Base-by-base conservation (phyloP, 2,888 invertebrate genomes). In the Plebejus melissa region DNA sequence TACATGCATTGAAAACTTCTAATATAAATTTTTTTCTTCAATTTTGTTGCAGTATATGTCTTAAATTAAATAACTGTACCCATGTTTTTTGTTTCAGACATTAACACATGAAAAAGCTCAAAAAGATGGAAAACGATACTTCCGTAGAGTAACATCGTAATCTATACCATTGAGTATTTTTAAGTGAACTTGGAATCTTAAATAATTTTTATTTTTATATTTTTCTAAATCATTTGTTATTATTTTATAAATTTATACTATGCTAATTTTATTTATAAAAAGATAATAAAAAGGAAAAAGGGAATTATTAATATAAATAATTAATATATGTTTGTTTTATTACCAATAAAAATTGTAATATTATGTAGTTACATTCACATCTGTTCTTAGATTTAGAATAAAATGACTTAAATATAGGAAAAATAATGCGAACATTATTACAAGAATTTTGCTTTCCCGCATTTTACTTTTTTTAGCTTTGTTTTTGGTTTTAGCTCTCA, bases 121-220 rank as follows among this genome's bases (percentile, higher is more conserved):
- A 50, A 87, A 84, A 75, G 86, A 94, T 78, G 95, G 91, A 11
- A 95, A 94, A 82, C 90, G 95, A 78, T 94, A 92, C 82, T 95
- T 94, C 81, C 94, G 94, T 77, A 88, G 94, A 80, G 80, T 93
- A 71, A 85, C 75, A 57, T 69, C 79, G 36, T 80, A 79, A 77
- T 60, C 41, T 22, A 2, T 38, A 57, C 3, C 7, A 60, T 54
- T 28, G 28, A 46, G n/a, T 54, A n/a, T 70, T 76, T 32, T 22
- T 65, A 65, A 32, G 65, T 65, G 16, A 65, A 65, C 11, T 72
- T 32, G 16, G 75, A 71, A 50, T 72, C 74, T 58, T 60, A 75
- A 72, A 22, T 72, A 5, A 28, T 71, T 46, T 71, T 22, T 46
- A 50, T 72, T 72, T 72, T 71, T 46, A 36, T 71, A 46, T 11